A percentile compares a stretch with the other conserved stretches of the same genome.
These are phyloP conservation scores for Melanotus villosus DNA, from an alignment of 2,888 invertebrate genomes.

Conservation along the genomic window DNA sequence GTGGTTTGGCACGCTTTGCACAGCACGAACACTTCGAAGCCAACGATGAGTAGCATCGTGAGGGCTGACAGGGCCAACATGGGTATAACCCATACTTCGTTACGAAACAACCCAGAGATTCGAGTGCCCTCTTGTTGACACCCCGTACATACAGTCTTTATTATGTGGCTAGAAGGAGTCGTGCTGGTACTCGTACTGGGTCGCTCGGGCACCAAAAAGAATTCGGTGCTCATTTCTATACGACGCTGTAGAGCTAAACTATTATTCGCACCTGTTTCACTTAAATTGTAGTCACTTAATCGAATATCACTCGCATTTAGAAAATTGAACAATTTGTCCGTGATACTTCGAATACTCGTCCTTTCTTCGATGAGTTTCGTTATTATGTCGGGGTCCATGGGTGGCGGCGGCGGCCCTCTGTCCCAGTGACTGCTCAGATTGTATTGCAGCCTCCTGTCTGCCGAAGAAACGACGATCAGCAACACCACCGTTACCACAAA, in stretches of 20 bases:
- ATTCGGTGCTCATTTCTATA: conserved; percentile 88
- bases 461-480: conserved; percentile 54
- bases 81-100: conserved; percentile 93
- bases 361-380: neutral
- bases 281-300: conserved; percentile 24
- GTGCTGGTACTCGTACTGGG: conserved; percentile 63
- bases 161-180: conserved; percentile 60
- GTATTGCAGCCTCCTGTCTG: conserved; percentile 58
- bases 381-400: conserved; percentile 6
- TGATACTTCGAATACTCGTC: conserved; percentile 25
- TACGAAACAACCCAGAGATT: conserved; percentile 68
- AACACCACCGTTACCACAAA: conserved; percentile 57
- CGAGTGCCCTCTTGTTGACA: conserved; percentile 54
- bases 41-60: conserved; percentile 87
- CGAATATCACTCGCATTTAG: conserved; percentile 33
- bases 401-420: conserved; percentile 55
- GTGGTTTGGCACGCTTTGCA: conserved; percentile 88
- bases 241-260: conserved; percentile 66
- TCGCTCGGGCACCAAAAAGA: conserved; percentile 81
- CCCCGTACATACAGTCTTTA: conserved; percentile 64
- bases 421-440: conserved; percentile 57
- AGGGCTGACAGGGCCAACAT: conserved; percentile 87
- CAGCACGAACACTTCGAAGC: conserved; percentile 91
- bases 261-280: conserved; percentile 18
- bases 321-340: conserved; percentile 10